phyloP scores from a whole-genome alignment of 92 coral and sea anemone species.

The Montipora capitata region DNA sequence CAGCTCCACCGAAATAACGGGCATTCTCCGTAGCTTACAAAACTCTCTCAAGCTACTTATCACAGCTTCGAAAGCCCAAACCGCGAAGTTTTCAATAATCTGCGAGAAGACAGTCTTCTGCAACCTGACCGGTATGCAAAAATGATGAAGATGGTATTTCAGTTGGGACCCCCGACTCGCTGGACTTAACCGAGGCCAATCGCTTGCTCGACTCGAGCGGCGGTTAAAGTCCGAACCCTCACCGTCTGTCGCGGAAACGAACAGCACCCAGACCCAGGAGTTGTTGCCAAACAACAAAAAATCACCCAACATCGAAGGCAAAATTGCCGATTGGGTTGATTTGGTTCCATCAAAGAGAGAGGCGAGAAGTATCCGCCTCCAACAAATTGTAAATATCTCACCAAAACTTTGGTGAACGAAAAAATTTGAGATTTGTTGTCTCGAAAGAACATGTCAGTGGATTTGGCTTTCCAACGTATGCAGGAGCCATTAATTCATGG shows the following conservation, averaged over 20 bases:
- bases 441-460: no score
- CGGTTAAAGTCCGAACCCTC: conserved; percentile 39
- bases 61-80: conserved; percentile 48
- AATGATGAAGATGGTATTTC: background rate
- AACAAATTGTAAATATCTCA: conserved; percentile 45
- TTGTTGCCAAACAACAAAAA: conserved; percentile 41
- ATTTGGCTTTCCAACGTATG: conserved; percentile 17
- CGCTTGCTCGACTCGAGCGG: conserved; percentile 76
- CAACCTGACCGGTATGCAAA: no score
- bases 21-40: conserved; percentile 37
- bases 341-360: conserved; percentile 47
- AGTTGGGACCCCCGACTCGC: background rate
- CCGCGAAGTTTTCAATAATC: conserved; percentile 28
- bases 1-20: conserved; percentile 37
- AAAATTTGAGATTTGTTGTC: conserved; percentile 64
- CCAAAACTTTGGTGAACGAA: conserved; percentile 47
- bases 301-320: conserved; percentile 52
- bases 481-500: conserved; percentile 65
- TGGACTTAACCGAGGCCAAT: conserved; percentile 58
- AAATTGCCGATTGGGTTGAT: conserved; percentile 54
- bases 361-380: conserved; percentile 71
- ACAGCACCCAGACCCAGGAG: conserved; percentile 63
- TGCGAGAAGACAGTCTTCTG: no score
- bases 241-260: background rate
- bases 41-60: conserved; percentile 23